Percentiles rank a stretch among this genome's conserved stretches.
phyloP scores from a whole-genome alignment of 2,797 vertebrate species.

The Takifugu rubripes region DNA sequence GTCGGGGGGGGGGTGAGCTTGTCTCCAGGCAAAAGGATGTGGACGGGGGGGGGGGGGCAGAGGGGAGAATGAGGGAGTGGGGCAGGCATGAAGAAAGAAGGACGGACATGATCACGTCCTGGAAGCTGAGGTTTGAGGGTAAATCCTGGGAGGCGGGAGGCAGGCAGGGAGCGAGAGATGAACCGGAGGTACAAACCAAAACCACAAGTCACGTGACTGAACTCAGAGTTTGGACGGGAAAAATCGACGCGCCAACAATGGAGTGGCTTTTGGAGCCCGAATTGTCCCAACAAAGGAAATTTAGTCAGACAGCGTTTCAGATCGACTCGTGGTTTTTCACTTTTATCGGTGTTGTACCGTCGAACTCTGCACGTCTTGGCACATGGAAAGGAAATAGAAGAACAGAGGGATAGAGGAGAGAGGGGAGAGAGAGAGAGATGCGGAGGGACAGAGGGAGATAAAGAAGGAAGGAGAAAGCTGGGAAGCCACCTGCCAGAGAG shows the following conservation, averaged over 20 bases:
- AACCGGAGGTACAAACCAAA: conserved; percentile 43
- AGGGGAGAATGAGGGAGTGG: conserved; percentile 2
- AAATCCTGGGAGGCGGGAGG: conserved; percentile 17
- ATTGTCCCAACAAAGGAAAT: too few species aligned
- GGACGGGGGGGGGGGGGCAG: conserved; percentile 29
- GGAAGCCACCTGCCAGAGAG: conserved; percentile 58
- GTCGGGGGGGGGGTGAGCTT: conserved; percentile 49
- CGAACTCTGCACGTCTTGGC: conserved; percentile 38
- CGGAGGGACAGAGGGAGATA: conserved; percentile 67
- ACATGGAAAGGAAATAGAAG: conserved; percentile 55
- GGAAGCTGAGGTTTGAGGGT: conserved; percentile 23
- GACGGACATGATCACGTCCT: conserved; percentile 3
- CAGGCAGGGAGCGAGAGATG: conserved; percentile 24
- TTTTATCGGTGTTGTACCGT: conserved; percentile 19
- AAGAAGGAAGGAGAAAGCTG: conserved; percentile 73
- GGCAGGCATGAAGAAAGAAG: conserved; percentile 20
- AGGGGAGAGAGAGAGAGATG: conserved; percentile 69
- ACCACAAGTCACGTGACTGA: conserved; percentile 35
- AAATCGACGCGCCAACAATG: too few species aligned
- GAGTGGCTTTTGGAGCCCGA: too few species aligned
- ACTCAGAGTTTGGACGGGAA: neutral
- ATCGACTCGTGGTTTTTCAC: conserved; percentile 33
- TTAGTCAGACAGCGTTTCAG: conserved; percentile 27
- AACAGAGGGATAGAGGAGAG: conserved; percentile 71
- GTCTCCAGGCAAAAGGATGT: conserved; percentile 59